These are phyloP conservation scores for Betta splendens DNA, from an alignment of 2,797 vertebrate species.

Conservation along the genomic window DNA sequence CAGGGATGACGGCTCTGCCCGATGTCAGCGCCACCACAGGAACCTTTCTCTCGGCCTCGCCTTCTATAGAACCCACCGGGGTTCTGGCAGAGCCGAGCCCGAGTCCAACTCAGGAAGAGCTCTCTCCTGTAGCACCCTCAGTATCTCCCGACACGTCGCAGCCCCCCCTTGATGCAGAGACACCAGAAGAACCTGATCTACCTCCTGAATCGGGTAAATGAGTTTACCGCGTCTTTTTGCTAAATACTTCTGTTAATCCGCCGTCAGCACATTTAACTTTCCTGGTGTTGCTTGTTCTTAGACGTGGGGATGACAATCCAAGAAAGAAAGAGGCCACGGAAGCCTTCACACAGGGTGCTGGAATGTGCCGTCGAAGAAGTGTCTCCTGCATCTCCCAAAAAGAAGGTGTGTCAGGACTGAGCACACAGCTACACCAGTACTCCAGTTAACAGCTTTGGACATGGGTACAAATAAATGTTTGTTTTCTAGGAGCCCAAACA, in stretches of 20 bases:
- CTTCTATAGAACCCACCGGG: constrained; percentile 40
- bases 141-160: constrained; percentile 44
- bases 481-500: constrained; percentile 62
- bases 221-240: not conserved
- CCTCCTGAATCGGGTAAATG: constrained; percentile 66
- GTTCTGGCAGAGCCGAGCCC: constrained; percentile 40
- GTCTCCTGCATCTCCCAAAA: constrained; percentile 85
- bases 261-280: not conserved
- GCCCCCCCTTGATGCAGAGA: constrained; percentile 37
- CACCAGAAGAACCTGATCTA: constrained; percentile 62
- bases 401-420: constrained; percentile 74
- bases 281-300: not conserved
- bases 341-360: constrained; percentile 89
- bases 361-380: constrained; percentile 91
- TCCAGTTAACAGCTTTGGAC: not conserved
- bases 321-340: constrained; percentile 91
- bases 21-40: constrained; percentile 46
- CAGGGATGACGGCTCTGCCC: constrained; percentile 44
- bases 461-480: constrained; percentile 1
- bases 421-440: not conserved
- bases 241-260: not conserved
- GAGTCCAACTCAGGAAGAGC: constrained; percentile 53
- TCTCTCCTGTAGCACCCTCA: constrained; percentile 36
- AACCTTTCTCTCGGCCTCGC: constrained; percentile 50
- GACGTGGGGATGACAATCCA: constrained; percentile 67